Evolutionary conservation across 2,888 invertebrate genomes (phyloP).

Genomic region (Sepioteuthis lessoniana): DNA sequence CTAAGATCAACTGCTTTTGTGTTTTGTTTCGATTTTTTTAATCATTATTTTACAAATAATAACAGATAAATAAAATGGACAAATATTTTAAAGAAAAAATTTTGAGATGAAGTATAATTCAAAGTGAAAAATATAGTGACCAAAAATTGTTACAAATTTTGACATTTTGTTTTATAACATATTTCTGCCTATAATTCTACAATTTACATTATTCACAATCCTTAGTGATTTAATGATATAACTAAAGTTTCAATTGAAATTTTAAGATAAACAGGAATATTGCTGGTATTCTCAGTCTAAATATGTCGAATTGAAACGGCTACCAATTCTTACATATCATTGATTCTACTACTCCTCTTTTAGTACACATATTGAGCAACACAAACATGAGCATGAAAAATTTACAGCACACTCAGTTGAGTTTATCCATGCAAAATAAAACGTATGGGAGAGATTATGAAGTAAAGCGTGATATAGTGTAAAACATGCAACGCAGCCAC

Average conservation of each 20-base stretch:
- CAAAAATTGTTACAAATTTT: too few species aligned
- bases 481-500: background rate
- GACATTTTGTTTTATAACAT: too few species aligned
- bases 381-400: background rate
- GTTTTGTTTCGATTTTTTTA: too few species aligned
- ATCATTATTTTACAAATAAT: too few species aligned
- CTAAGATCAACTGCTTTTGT: too few species aligned
- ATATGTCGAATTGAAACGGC: background rate
- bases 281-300: background rate
- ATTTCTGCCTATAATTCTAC: background rate
- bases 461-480: background rate
- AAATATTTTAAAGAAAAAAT: too few species aligned
- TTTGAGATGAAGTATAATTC: too few species aligned
- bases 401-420: background rate
- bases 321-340: background rate
- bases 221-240: background rate
- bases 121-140: too few species aligned
- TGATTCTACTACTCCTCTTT: background rate
- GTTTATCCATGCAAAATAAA: background rate
- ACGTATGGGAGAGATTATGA: background rate
- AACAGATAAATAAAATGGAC: too few species aligned
- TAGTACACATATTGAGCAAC: background rate
- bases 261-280: background rate
- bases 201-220: background rate
- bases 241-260: background rate